phyloP scores from a whole-genome alignment of 2,797 vertebrate genomes.

The Threskiornis aethiopicus region DNA sequence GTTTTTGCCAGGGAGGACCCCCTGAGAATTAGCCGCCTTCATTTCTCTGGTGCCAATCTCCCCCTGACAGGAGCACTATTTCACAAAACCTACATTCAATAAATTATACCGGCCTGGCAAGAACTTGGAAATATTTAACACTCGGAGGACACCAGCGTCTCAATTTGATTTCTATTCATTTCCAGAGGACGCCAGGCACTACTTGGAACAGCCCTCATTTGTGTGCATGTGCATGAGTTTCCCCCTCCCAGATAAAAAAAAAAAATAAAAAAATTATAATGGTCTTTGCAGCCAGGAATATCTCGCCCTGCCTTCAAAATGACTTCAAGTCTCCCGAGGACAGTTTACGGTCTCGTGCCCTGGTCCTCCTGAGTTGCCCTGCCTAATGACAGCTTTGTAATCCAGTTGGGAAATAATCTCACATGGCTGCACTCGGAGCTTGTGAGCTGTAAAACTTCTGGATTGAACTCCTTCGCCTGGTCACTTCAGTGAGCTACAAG shows the following conservation, averaged over 20 bases:
- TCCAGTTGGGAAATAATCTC: constrained; percentile 69
- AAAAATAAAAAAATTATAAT: background rate
- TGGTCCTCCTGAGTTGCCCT: constrained; percentile 50
- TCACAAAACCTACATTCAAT: constrained; percentile 77
- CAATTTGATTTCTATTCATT: constrained; percentile 67
- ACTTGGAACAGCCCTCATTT: constrained; percentile 44
- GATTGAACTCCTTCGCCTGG: constrained; percentile 45
- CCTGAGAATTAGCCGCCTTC: constrained; percentile 80
- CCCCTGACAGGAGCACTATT: constrained; percentile 74
- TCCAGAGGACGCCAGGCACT: constrained; percentile 47
- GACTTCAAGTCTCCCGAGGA: constrained; percentile 59
- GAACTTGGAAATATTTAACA: constrained; percentile 68
- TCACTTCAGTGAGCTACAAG: constrained; percentile 55
- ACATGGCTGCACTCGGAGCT: constrained; percentile 44
- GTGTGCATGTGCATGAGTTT: constrained; percentile 8
- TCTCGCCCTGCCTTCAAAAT: constrained; percentile 28
- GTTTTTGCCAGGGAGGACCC: constrained; percentile 80
- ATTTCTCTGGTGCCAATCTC: constrained; percentile 79
- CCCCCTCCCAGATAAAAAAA: background rate
- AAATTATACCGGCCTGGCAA: constrained; percentile 72
- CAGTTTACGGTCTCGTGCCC: constrained; percentile 67
- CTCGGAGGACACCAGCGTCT: constrained; percentile 51
- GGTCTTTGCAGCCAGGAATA: constrained; percentile 17
- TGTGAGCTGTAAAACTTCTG: constrained; percentile 57
- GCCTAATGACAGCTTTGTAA: constrained; percentile 74